These are phyloP conservation scores for Melospiza melodia DNA, from an alignment of 2,113 vertebrate genomes.

Conservation along the genomic window DNA sequence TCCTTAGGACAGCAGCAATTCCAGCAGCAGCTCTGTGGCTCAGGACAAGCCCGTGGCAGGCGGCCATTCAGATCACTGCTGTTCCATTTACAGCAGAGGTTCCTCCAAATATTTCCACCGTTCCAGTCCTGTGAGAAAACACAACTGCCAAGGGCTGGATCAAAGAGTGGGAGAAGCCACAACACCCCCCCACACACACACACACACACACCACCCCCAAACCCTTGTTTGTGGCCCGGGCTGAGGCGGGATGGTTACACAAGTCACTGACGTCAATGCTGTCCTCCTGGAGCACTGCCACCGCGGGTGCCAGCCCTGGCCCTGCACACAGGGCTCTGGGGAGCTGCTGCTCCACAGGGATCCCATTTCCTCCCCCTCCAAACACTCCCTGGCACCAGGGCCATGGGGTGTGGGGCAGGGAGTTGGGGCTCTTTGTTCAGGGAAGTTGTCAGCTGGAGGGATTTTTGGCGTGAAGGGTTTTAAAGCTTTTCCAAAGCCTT, in stretches of 20 bases:
- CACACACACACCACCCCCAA: not conserved
- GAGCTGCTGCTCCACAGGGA: not conserved
- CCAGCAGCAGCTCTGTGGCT: not conserved
- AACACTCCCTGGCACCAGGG: not conserved
- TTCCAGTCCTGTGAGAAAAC: not conserved
- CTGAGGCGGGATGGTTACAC: not conserved
- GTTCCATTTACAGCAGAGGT: not conserved
- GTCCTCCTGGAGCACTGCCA: conserved; percentile 58
- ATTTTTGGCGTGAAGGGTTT: not conserved
- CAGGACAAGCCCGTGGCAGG: not conserved
- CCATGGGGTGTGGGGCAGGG: accelerated
- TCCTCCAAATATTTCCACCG: not conserved
- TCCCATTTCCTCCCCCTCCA: not conserved
- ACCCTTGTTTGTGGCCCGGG: not conserved
- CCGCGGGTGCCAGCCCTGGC: not conserved
- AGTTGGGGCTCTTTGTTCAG: not conserved
- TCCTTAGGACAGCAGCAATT: not conserved
- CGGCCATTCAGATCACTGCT: accelerated
- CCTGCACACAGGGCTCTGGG: not conserved
- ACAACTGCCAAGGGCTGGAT: not conserved
- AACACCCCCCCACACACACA: no score
- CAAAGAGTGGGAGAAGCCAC: not conserved
- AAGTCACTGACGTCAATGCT: conserved; percentile 39
- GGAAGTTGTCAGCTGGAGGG: not conserved
- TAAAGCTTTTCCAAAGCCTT: not conserved